phyloP scores from a whole-genome alignment of 2,797 vertebrate genomes.

The Sebastes glaucus region DNA sequence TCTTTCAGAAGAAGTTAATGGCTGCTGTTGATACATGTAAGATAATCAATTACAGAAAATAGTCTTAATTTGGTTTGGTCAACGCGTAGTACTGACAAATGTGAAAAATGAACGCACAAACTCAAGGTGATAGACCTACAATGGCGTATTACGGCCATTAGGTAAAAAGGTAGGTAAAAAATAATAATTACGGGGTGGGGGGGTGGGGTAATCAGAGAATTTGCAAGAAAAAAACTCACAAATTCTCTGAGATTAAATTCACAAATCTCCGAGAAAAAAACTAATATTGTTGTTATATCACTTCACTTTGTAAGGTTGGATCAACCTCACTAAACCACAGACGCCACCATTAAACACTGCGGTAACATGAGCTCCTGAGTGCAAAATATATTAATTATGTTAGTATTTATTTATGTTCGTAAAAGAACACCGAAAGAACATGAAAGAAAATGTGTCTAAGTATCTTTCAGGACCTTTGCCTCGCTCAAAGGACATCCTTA shows the following conservation, averaged over 20 bases:
- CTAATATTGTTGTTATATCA: neutral
- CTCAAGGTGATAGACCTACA: neutral
- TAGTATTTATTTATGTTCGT: no score
- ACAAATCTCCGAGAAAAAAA: neutral
- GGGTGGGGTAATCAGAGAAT: neutral
- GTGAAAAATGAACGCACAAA: neutral
- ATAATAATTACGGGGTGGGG: neutral
- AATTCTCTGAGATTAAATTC: neutral
- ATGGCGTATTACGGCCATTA: neutral
- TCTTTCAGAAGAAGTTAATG: neutral
- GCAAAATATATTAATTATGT: no score
- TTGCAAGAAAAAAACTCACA: no score
- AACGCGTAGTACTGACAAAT: neutral
- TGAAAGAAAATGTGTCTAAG: no score
- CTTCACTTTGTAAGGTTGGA: no score
- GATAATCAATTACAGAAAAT: neutral
- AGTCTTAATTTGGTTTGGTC: neutral
- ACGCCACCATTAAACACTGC: no score
- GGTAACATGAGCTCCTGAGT: no score
- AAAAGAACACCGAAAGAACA: no score
- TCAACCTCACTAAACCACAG: no score
- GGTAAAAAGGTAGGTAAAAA: neutral
- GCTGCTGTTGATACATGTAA: neutral
- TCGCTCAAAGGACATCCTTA: no score
- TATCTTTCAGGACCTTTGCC: no score